Evolutionary conservation across 2,113 vertebrate species (phyloP), one percentile per base, ranked within the genome.

Genomic region (Gracilinanus agilis): DNA sequence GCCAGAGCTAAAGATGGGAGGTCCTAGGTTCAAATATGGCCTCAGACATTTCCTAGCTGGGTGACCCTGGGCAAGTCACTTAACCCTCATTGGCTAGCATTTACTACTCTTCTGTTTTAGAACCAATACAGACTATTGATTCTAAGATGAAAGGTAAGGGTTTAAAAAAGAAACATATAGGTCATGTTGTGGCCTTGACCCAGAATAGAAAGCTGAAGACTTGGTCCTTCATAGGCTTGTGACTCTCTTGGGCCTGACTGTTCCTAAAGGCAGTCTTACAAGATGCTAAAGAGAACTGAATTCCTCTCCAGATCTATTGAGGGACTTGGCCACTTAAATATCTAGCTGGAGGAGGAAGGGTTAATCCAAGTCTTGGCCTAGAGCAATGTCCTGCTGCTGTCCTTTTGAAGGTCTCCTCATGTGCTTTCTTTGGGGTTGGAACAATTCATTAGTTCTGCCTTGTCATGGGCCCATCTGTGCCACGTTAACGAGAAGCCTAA

Each of bases 351-450:
- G 29, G 58, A 4, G 27, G 58, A 54, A 93, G 54, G 53, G 24
- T 5, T 49, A 0, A 54, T 44, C 24, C 24, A 9, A 24, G 0
- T 4, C 1, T 53, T 3, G 0, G 9, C 95, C 89, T 55, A 49
- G 11, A 91, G 91, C 16, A 0, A 2, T 16, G 2, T 2, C 8
- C 23, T 54, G 0, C 5, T 24, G 7, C 91, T 88, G 56, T n/a
- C 44, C 19, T 34, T 54, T 55, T 23, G 90, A 0, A 0, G 5
- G 25, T 3, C 61, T 56, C 44, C 56, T 9, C 7, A 0, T 0
- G 0, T 44, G 34, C 49, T 53, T 83, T 55, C 49, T 88, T 49
- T 13, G 29, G 58, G 13, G 0, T 11, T 0, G 29, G 88, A 67
- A 49, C 21, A 12, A 40, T 29, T 49, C 21, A 13, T 8, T 8